phyloP scores from a whole-genome alignment of 92 coral and sea anemone genomes.

The Phenganax stokvisi region DNA sequence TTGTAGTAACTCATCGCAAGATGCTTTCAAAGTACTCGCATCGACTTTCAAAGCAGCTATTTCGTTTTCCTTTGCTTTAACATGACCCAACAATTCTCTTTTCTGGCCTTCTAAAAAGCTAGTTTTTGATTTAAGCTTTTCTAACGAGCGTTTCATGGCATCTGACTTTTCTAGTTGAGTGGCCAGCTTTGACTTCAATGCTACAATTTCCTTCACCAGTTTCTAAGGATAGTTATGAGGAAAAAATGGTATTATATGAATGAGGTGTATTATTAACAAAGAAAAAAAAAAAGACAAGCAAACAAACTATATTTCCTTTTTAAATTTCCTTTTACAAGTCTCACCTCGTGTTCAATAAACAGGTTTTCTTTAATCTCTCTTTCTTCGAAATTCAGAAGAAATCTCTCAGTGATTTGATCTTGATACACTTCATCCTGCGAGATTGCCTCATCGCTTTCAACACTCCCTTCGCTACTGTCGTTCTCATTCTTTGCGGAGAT shows the following conservation, averaged over 20 bases:
- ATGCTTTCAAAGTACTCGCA: background rate
- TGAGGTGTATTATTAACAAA: too few species aligned
- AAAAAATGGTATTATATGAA: background rate
- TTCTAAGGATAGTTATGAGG: background rate
- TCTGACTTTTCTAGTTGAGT: conserved; percentile 14
- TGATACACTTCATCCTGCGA: conserved; percentile 33
- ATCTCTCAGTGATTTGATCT: background rate
- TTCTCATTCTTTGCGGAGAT: background rate
- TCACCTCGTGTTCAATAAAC: conserved; percentile 23
- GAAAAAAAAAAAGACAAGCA: background rate
- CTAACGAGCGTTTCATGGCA: background rate
- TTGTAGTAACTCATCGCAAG: background rate
- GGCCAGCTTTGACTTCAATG: background rate
- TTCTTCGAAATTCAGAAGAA: conserved; percentile 11
- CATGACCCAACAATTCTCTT: background rate
- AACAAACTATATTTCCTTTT: background rate
- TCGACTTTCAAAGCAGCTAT: background rate
- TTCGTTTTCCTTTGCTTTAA: background rate
- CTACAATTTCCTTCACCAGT: conserved; percentile 5
- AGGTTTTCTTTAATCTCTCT: conserved; percentile 19
- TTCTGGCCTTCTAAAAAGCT: background rate
- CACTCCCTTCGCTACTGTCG: background rate
- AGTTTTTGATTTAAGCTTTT: conserved; percentile 17
- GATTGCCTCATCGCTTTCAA: conserved; percentile 16
- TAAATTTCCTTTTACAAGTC: background rate